phyloP scores from a whole-genome alignment of 1,140 invertebrate genomes.

The Fopius arisanus region DNA sequence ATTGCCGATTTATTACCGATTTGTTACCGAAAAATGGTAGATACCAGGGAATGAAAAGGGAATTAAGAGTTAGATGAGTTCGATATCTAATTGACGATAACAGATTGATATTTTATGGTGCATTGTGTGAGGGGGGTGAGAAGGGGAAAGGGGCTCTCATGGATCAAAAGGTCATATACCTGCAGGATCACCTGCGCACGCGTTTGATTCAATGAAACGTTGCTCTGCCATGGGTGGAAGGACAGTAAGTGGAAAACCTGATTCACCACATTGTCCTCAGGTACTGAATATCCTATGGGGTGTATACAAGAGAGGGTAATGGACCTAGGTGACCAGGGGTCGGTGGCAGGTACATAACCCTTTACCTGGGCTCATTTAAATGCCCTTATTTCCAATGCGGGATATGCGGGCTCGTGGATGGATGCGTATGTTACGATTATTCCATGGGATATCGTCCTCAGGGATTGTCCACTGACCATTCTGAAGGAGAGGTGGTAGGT shows the following conservation, averaged over 20 bases:
- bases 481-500: not conserved
- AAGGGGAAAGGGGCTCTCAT: constrained; percentile 7
- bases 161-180: constrained; percentile 35
- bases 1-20: not conserved
- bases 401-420: constrained; percentile 20
- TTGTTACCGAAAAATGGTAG: not conserved
- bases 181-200: constrained; percentile 38
- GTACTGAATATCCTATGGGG: too few species aligned
- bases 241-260: constrained; percentile 42
- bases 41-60: not conserved
- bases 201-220: constrained; percentile 12
- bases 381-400: constrained; percentile 44
- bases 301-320: constrained; percentile 46
- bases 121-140: not conserved
- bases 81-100: not conserved
- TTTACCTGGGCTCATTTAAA: constrained; percentile 53
- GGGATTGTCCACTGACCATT: not conserved
- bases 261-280: constrained; percentile 8
- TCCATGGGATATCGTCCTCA: too few species aligned
- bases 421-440: constrained; percentile 1
- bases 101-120: not conserved
- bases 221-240: constrained; percentile 15
- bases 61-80: too few species aligned
- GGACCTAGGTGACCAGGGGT: constrained; percentile 45
- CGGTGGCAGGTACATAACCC: constrained; percentile 60